Percentiles rank a stretch among this genome's conserved stretches.
Conservation (phyloP, 1,140 invertebrate genomes). For the Procambarus clarkii region DNA sequence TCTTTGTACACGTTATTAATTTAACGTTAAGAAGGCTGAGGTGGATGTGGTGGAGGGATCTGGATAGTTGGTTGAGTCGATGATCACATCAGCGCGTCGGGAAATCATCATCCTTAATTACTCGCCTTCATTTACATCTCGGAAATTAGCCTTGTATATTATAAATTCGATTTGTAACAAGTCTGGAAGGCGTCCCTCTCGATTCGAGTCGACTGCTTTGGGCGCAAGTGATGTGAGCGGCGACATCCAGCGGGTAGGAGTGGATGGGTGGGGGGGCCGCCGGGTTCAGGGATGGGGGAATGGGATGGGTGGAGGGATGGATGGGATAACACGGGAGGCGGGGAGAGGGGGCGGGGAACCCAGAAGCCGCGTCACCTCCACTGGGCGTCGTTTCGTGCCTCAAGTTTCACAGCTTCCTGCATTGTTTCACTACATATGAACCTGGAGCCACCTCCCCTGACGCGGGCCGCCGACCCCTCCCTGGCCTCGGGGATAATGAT, state of each 20-base stretch:
- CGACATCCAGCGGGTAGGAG: slow-evolving; percentile 1
- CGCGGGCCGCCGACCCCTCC: neutral
- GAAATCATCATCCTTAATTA: slow-evolving; percentile 40
- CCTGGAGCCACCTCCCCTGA: neutral
- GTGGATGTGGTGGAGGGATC: neutral
- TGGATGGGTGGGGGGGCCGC: neutral
- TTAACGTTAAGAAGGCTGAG: slow-evolving; percentile 59
- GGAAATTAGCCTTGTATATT: slow-evolving; percentile 27
- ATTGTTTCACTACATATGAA: neutral
- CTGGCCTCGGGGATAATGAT: slow-evolving; percentile 46
- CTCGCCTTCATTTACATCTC: slow-evolving; percentile 37
- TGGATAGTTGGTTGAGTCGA: slow-evolving; percentile 6
- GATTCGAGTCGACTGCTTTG: neutral
- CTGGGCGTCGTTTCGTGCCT: neutral
- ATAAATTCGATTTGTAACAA: slow-evolving; percentile 36
- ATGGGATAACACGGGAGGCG: no score
- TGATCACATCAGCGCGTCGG: slow-evolving; percentile 19
- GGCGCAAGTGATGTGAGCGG: neutral
- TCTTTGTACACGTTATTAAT: slow-evolving; percentile 67
- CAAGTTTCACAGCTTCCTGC: neutral
- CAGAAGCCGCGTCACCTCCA: neutral
- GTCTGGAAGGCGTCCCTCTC: neutral
- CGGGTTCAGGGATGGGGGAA: neutral
- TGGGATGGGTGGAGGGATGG: no score
- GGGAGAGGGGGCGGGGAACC: neutral